A percentile compares a stretch with the other conserved stretches of the same genome.
Conservation (phyloP, 2,113 vertebrate genomes). For the Passer domesticus region DNA sequence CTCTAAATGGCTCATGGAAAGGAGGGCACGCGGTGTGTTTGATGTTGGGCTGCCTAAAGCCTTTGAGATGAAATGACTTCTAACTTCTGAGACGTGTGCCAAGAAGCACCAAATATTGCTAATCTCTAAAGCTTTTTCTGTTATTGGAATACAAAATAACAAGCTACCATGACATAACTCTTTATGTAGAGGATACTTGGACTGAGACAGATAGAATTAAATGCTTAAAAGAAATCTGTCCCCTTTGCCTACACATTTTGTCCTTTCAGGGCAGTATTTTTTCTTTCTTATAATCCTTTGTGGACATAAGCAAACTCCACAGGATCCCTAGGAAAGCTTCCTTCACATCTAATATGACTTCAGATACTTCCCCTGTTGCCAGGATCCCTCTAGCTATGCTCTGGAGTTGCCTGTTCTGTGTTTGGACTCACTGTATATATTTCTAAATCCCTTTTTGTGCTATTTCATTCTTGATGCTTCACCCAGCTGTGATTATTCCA, state of each 20-base stretch:
- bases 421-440: not conserved
- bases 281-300: not conserved
- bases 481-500: not conserved
- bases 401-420: not conserved
- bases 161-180: not conserved
- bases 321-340: not conserved
- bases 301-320: not conserved
- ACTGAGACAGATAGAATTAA: not conserved
- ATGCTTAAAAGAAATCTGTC: not conserved
- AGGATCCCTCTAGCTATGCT: not conserved
- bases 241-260: not conserved
- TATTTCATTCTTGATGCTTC: not conserved
- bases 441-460: not conserved
- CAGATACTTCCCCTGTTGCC: not conserved
- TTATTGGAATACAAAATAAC: not conserved
- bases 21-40: not conserved
- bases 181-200: not conserved
- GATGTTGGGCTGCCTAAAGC: slow-evolving; percentile 26
- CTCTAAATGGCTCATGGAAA: not conserved
- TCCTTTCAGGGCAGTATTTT: not conserved
- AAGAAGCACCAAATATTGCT: slow-evolving; percentile 11
- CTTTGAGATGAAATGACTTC: not conserved
- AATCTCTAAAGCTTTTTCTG: not conserved
- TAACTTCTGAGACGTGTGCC: not conserved
- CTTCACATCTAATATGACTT: not conserved